Percentiles rank a stretch among this genome's conserved stretches.
phyloP scores from a whole-genome alignment of 2,888 invertebrate species.

The Dicyrtoma fusca region DNA sequence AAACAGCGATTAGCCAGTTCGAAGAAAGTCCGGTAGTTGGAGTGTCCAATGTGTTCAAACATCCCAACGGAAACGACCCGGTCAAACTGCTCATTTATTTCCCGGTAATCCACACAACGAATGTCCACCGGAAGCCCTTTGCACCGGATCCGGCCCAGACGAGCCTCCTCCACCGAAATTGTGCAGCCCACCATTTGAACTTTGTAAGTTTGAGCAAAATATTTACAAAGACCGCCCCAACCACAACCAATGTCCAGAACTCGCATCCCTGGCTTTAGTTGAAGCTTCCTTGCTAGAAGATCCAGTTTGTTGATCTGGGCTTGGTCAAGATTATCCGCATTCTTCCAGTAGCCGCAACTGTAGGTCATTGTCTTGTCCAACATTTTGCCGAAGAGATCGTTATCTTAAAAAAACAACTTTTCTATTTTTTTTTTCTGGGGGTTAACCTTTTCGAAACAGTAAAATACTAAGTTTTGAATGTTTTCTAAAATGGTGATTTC shows the following conservation, averaged over 20 bases:
- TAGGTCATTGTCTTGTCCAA: constrained; percentile 51
- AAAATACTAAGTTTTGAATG: too few species aligned
- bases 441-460: too few species aligned
- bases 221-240: constrained; percentile 53
- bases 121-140: constrained; percentile 16
- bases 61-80: constrained; percentile 53
- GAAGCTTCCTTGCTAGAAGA: constrained; percentile 46
- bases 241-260: constrained; percentile 52
- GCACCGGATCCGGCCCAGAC: constrained; percentile 27
- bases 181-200: constrained; percentile 50
- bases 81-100: constrained; percentile 40
- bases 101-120: constrained; percentile 11
- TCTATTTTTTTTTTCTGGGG: too few species aligned
- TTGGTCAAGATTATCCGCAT: constrained; percentile 48
- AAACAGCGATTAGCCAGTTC: constrained; percentile 49
- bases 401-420: too few species aligned
- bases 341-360: constrained; percentile 52
- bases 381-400: constrained; percentile 47
- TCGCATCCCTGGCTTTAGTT: constrained; percentile 52
- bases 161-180: constrained; percentile 47
- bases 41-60: constrained; percentile 42
- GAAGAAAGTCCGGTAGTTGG: constrained; percentile 42
- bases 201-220: constrained; percentile 48
- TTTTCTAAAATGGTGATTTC: too few species aligned
- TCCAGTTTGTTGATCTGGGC: constrained; percentile 53